Percentiles rank a stretch among this genome's conserved stretches.
Evolutionary conservation across 1,140 invertebrate genomes (phyloP).

Genomic region (Pseudomyrmex flavicornis): DNA sequence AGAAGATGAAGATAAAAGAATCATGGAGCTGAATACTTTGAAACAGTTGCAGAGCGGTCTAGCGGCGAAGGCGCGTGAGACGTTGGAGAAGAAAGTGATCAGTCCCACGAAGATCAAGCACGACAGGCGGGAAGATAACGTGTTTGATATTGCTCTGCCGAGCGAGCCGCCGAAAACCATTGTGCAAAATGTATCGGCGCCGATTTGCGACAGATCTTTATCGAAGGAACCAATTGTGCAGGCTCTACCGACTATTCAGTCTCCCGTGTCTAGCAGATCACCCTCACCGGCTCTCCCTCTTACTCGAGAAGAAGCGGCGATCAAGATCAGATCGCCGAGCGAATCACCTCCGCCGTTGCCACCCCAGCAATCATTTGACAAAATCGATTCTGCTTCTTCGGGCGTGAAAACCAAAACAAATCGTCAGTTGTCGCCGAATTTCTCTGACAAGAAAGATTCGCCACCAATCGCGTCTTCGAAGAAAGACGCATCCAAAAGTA

Average conservation of each 20-base stretch:
- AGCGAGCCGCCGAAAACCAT: constrained; percentile 70
- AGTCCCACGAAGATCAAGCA: constrained; percentile 78
- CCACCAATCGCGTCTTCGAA: constrained; percentile 42
- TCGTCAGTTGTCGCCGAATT: constrained; percentile 35
- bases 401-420: constrained; percentile 49
- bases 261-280: constrained; percentile 77
- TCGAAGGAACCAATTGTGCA: constrained; percentile 34
- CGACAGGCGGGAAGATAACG: constrained; percentile 73
- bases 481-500: constrained; percentile 49
- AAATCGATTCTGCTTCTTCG: constrained; percentile 38
- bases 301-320: constrained; percentile 77
- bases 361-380: constrained; percentile 35
- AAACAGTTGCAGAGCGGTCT: constrained; percentile 87
- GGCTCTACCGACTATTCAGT: constrained; percentile 52
- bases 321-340: constrained; percentile 77
- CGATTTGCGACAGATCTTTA: constrained; percentile 3
- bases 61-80: constrained; percentile 88
- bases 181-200: background rate
- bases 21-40: constrained; percentile 87
- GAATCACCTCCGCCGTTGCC: constrained; percentile 72
- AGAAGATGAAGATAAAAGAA: constrained; percentile 83
- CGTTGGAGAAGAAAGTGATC: constrained; percentile 79
- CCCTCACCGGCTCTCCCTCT: constrained; percentile 79
- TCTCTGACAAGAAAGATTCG: constrained; percentile 62
- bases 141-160: constrained; percentile 77